These are phyloP conservation scores for Autographa gamma DNA, from an alignment of 2,888 invertebrate species.

Conservation along the genomic window DNA sequence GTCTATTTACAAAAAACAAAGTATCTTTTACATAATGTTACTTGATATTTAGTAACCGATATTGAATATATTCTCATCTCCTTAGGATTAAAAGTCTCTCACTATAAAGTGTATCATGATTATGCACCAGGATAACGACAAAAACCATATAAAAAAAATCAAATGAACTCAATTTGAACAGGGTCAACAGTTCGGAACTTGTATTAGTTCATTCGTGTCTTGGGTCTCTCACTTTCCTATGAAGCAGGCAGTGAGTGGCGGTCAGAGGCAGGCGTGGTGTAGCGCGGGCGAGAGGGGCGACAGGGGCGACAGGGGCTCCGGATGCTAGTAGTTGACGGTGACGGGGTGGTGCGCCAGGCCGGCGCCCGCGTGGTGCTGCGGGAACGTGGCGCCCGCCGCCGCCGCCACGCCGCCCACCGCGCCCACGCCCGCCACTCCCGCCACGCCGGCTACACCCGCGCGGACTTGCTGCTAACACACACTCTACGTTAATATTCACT, in stretches of 20 bases:
- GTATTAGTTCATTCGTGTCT: conserved; percentile 4
- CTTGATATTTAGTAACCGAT: conserved; percentile 29
- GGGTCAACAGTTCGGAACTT: neutral
- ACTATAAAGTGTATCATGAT: conserved; percentile 37
- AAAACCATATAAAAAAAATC: conserved; percentile 17
- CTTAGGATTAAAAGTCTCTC: conserved; percentile 30
- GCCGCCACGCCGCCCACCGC: conserved; percentile 53
- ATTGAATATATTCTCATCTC: conserved; percentile 33
- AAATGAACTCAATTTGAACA: conserved; percentile 21
- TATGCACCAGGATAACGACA: conserved; percentile 38
- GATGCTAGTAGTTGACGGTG: conserved; percentile 84
- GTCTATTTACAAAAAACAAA: conserved; percentile 54
- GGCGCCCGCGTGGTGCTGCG: conserved; percentile 75
- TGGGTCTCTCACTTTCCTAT: conserved; percentile 44
- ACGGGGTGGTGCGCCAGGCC: conserved; percentile 82
- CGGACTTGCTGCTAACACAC: conserved; percentile 71
- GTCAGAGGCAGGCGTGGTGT: no score
- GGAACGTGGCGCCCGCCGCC: conserved; percentile 13
- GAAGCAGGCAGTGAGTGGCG: neutral
- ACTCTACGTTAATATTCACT: neutral
- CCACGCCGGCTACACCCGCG: conserved; percentile 52
- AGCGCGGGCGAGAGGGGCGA: conserved; percentile 4
- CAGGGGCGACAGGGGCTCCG: conserved; percentile 18
- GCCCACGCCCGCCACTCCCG: conserved; percentile 57
- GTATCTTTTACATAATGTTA: conserved; percentile 44